These are phyloP conservation scores for Nezara viridula DNA, from an alignment of 2,888 invertebrate species.

Conservation along the genomic window DNA sequence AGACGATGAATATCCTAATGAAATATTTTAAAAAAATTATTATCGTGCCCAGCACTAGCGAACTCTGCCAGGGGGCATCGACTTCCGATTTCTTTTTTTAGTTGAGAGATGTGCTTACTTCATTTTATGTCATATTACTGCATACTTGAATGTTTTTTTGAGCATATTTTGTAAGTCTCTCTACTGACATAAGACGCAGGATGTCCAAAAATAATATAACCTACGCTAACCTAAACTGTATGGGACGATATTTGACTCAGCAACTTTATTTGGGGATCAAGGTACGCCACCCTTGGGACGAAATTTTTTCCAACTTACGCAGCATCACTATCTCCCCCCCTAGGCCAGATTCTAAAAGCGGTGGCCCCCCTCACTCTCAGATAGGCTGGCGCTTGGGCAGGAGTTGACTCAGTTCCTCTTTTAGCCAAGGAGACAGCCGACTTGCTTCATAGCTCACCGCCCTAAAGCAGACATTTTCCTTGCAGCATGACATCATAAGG, in stretches of 20 bases:
- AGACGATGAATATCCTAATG: too few species aligned
- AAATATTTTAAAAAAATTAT: too few species aligned
- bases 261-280: neutral
- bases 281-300: neutral
- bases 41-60: too few species aligned
- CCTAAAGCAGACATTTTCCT: neutral
- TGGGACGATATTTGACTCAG: neutral
- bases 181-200: too few species aligned
- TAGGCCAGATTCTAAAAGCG: neutral
- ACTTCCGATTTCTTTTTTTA: too few species aligned
- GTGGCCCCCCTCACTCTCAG: neutral
- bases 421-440: conserved; percentile 10
- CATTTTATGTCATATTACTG: too few species aligned
- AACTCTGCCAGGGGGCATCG: too few species aligned
- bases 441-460: neutral
- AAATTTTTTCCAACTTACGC: neutral
- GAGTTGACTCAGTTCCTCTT: conserved; percentile 11
- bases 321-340: neutral
- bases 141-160: too few species aligned
- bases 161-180: too few species aligned
- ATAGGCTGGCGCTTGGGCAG: conserved; percentile 6
- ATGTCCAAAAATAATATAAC: too few species aligned
- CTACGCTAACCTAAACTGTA: neutral
- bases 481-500: too few species aligned
- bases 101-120: too few species aligned